These are phyloP conservation scores for Drosophila athabasca DNA, from an alignment of 1,140 invertebrate species.

Conservation along the genomic window DNA sequence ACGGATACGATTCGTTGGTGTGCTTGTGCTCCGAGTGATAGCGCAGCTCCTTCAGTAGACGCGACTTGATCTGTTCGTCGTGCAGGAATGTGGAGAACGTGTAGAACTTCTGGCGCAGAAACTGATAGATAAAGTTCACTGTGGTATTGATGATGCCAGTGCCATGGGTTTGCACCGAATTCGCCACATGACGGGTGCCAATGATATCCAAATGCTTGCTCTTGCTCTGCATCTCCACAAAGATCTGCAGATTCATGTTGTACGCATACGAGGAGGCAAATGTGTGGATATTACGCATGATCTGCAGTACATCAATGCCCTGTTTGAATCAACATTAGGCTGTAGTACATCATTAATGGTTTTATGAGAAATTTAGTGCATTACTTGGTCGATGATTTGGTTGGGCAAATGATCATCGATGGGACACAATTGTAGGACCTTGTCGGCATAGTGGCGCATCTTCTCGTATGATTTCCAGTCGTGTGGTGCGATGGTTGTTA, in stretches of 20 bases:
- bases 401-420: slow-evolving; percentile 97
- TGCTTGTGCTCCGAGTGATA: slow-evolving; percentile 87
- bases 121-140: slow-evolving; percentile 98
- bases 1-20: slow-evolving; percentile 87
- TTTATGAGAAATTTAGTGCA: not conserved
- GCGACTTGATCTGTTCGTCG: slow-evolving; percentile 99
- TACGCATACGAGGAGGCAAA: slow-evolving; percentile 98
- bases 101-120: slow-evolving; percentile 96
- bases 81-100: slow-evolving; percentile 99
- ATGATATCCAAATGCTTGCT: slow-evolving; percentile 98
- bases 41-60: slow-evolving; percentile 94
- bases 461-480: slow-evolving; percentile 99
- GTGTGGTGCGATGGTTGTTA: slow-evolving; percentile 98
- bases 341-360: not conserved
- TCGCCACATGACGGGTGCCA: slow-evolving; percentile 97
- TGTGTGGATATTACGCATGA: slow-evolving; percentile 98
- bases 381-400: slow-evolving; percentile 96
- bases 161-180: slow-evolving; percentile 98
- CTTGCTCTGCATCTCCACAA: slow-evolving; percentile 95
- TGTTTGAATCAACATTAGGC: slow-evolving; percentile 62
- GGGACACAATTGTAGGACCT: slow-evolving; percentile 92
- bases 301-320: slow-evolving; percentile 98
- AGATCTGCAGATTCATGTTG: slow-evolving; percentile 98
- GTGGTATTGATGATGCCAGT: slow-evolving; percentile 99
- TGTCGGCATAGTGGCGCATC: slow-evolving; percentile 96